A percentile compares a stretch with the other conserved stretches of the same genome.
These are phyloP conservation scores for Poeciliopsis infans DNA, from an alignment of 2,797 vertebrate genomes.

Conservation along the genomic window DNA sequence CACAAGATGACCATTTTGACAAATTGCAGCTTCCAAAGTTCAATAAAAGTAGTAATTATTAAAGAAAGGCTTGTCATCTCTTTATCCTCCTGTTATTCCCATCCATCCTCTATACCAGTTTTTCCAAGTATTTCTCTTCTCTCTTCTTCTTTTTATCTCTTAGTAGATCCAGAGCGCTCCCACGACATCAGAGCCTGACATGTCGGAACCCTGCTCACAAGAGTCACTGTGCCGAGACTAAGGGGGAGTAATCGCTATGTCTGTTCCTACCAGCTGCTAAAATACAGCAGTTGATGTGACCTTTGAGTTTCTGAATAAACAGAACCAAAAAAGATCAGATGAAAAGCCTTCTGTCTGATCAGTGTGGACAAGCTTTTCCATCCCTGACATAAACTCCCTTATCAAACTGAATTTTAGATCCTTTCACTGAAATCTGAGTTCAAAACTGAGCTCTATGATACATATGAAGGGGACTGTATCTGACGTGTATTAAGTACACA, in stretches of 20 bases:
- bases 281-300: constrained; percentile 1
- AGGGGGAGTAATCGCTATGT: constrained; percentile 31
- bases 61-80: neutral
- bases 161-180: constrained; percentile 60
- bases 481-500: neutral
- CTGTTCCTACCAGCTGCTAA: constrained; percentile 2
- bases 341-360: neutral
- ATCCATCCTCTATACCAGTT: neutral
- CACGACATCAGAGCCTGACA: constrained; percentile 66
- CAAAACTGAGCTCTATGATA: neutral
- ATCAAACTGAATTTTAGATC: neutral
- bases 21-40: neutral
- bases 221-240: constrained; percentile 13
- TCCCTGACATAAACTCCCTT: neutral
- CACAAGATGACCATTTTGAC: too few species aligned
- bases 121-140: constrained; percentile 1
- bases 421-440: neutral
- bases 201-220: constrained; percentile 38
- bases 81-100: neutral
- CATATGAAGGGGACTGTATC: neutral
- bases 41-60: neutral
- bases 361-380: too few species aligned
- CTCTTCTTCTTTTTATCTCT: neutral
- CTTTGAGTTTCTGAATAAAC: neutral
- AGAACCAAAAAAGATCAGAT: constrained; percentile 8